These are phyloP conservation scores for Synergus itoensis DNA, from an alignment of 2,888 invertebrate species.

Conservation along the genomic window DNA sequence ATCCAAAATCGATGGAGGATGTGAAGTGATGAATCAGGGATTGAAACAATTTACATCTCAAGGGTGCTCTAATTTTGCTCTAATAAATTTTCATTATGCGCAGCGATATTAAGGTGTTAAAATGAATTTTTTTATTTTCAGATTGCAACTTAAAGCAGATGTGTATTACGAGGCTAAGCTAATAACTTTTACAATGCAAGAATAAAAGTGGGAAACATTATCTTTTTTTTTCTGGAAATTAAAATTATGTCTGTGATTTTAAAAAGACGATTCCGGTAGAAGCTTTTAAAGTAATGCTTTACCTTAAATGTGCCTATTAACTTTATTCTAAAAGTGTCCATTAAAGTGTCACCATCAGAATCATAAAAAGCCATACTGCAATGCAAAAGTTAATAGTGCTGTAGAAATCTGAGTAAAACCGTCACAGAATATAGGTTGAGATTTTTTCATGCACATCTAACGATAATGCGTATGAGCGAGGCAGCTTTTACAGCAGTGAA, in stretches of 20 bases:
- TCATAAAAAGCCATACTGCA: not conserved
- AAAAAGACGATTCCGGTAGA: not conserved
- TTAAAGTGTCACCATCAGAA: constrained; percentile 6
- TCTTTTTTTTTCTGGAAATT: not conserved
- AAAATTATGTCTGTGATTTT: not conserved
- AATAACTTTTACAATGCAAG: not conserved
- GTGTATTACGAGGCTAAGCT: not conserved
- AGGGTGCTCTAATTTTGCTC: not conserved
- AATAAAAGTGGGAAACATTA: not conserved
- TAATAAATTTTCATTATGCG: not conserved
- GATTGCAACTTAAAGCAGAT: not conserved
- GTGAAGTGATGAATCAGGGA: not conserved
- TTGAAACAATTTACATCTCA: constrained; percentile 7
- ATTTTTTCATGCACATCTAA: not conserved
- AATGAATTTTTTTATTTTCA: not conserved
- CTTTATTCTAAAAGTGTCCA: not conserved
- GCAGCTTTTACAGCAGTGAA: not conserved
- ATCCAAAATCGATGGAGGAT: not conserved
- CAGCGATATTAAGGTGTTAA: not conserved
- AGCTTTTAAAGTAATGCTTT: not conserved
- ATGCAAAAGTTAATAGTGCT: not conserved
- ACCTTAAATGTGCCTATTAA: not conserved
- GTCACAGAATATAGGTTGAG: not conserved
- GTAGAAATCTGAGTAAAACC: not conserved
- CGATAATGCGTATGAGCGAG: not conserved